These are phyloP conservation scores for Balaeniceps rex DNA, from an alignment of 2,113 vertebrate species.

Conservation along the genomic window DNA sequence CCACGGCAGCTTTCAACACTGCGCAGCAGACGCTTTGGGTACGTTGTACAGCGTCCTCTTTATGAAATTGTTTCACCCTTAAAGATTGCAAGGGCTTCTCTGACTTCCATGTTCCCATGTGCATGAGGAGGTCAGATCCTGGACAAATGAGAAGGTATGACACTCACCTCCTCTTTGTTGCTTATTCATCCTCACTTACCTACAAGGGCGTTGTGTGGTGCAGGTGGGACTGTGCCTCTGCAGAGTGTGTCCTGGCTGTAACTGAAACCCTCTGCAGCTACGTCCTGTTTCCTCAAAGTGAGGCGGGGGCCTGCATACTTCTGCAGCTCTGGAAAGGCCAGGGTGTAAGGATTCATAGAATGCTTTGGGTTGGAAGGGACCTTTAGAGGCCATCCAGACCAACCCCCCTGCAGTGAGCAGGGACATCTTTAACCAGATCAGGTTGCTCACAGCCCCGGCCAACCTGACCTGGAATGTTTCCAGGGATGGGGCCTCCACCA, in stretches of 20 bases:
- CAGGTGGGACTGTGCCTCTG: too few relatives aligned
- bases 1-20: accelerated
- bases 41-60: background rate
- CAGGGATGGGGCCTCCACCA: too few relatives aligned
- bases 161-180: background rate
- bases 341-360: background rate
- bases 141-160: background rate
- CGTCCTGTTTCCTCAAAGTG: background rate
- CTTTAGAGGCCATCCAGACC: too few relatives aligned
- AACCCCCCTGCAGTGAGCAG: too few relatives aligned
- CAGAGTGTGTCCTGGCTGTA: too few relatives aligned
- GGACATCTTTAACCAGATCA: too few relatives aligned
- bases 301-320: accelerated
- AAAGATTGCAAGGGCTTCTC: background rate
- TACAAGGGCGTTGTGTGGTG: background rate
- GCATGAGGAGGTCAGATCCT: background rate
- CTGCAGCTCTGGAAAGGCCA: background rate
- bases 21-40: accelerated
- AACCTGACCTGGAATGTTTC: too few relatives aligned
- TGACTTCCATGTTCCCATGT: accelerated
- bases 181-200: background rate
- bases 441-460: too few relatives aligned
- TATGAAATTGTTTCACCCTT: background rate
- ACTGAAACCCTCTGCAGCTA: background rate
- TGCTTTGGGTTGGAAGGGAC: too few relatives aligned